phyloP scores from a whole-genome alignment of 2,797 vertebrate genomes.

The Enteromius fasciolatus region DNA sequence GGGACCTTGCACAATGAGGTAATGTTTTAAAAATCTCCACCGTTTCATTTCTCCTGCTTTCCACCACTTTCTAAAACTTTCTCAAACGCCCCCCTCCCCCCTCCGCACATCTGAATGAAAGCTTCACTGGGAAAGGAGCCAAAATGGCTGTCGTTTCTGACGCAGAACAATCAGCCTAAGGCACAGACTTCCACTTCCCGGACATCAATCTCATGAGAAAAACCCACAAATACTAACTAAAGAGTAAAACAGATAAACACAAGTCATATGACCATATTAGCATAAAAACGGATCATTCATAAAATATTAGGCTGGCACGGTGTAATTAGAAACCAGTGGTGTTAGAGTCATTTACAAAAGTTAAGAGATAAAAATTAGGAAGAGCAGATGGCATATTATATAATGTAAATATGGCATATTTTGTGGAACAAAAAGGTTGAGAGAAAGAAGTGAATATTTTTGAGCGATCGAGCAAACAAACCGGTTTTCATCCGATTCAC shows the following conservation, averaged over 20 bases:
- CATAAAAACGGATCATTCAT: background rate
- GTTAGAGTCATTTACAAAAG: background rate
- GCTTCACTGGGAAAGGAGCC: constrained; percentile 48
- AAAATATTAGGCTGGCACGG: background rate
- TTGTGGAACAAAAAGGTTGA: background rate
- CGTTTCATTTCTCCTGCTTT: constrained; percentile 14
- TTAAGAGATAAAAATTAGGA: background rate
- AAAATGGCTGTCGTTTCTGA: constrained; percentile 42
- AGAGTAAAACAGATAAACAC: background rate
- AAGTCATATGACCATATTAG: background rate
- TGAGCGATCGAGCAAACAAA: background rate
- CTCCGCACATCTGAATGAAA: constrained; percentile 45
- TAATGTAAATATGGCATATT: background rate
- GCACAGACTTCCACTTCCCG: background rate
- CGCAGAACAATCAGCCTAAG: constrained; percentile 41
- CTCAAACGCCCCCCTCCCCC: constrained; percentile 29
- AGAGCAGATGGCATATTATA: background rate
- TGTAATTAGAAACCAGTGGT: background rate
- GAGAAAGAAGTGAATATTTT: background rate
- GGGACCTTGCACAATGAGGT: background rate
- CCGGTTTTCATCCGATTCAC: background rate
- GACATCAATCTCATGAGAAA: constrained; percentile 31
- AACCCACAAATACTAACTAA: background rate
- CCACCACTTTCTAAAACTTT: constrained; percentile 34
- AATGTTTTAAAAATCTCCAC: constrained; percentile 39